These are phyloP conservation scores for Drosophila lowei DNA, from an alignment of 1,140 invertebrate species.

Conservation along the genomic window DNA sequence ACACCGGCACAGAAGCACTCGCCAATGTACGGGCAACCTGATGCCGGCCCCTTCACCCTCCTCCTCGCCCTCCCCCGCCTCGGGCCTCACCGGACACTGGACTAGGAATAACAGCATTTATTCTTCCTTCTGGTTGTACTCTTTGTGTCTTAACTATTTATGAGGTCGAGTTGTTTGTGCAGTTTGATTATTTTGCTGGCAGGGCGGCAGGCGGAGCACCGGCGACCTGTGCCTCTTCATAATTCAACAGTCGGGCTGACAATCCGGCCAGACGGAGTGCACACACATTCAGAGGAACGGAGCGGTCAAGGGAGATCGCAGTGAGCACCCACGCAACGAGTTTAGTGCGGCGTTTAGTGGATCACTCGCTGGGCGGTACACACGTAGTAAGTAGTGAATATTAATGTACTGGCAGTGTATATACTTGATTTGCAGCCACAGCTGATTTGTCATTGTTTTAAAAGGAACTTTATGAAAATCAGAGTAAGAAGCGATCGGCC, in stretches of 20 bases:
- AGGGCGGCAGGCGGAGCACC: not conserved
- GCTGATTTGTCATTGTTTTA: too few relatives aligned
- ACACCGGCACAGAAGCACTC: conserved; percentile 22
- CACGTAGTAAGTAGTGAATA: too few relatives aligned
- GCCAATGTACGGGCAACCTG: conserved; percentile 11
- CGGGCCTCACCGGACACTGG: conserved; percentile 18
- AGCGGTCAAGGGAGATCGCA: conserved; percentile 8
- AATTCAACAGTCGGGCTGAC: conserved; percentile 44
- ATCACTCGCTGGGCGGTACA: too few relatives aligned
- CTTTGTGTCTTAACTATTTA: conserved; percentile 62
- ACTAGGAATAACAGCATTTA: conserved; percentile 25
- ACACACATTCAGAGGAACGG: not conserved
- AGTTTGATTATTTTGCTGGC: conserved; percentile 59
- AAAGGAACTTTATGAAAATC: too few relatives aligned
- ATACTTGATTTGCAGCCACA: too few relatives aligned
- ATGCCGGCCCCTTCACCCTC: not conserved
- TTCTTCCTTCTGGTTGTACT: conserved; percentile 22
- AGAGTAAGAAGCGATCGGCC: too few relatives aligned
- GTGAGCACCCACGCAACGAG: too few relatives aligned
- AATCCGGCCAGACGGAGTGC: conserved; percentile 12
- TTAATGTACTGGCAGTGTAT: too few relatives aligned
- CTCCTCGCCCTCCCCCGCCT: too few relatives aligned
- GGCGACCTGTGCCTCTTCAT: conserved; percentile 49
- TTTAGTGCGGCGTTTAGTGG: too few relatives aligned
- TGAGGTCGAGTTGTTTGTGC: conserved; percentile 62